These are phyloP conservation scores for Yoshiicerus persimilis DNA, from an alignment of 1,140 invertebrate genomes.

Conservation along the genomic window DNA sequence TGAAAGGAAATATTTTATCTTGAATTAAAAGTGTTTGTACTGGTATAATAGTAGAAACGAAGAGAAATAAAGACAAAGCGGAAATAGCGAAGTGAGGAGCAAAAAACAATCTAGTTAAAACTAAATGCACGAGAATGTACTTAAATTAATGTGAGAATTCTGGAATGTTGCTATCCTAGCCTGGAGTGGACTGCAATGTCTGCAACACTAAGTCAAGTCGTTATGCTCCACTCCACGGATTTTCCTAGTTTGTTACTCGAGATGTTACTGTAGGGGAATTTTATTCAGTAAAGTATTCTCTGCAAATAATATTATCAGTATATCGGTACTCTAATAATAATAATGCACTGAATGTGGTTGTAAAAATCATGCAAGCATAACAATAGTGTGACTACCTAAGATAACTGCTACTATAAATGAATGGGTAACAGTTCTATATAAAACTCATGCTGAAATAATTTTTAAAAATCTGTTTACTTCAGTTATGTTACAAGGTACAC, in stretches of 20 bases:
- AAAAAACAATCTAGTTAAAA: background rate
- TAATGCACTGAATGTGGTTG: too few relatives aligned
- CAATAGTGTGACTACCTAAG: too few relatives aligned
- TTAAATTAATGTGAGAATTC: background rate
- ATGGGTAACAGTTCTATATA: too few relatives aligned
- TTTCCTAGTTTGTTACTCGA: background rate
- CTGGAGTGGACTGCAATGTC: background rate
- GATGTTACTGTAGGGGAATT: background rate
- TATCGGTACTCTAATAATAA: too few relatives aligned
- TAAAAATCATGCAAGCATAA: too few relatives aligned
- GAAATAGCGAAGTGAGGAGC: background rate
- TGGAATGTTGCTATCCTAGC: too few relatives aligned
- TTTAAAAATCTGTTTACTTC: too few relatives aligned
- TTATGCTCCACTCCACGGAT: background rate
- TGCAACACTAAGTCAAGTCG: background rate
- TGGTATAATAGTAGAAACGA: background rate
- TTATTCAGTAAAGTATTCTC: background rate
- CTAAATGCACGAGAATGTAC: background rate
- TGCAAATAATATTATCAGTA: too few relatives aligned
- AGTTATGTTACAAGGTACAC: too few relatives aligned
- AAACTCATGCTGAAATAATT: too few relatives aligned
- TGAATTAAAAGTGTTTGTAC: background rate
- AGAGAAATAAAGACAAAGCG: background rate
- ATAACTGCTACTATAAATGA: too few relatives aligned
- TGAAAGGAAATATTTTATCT: background rate